A percentile compares a stretch with the other conserved stretches of the same genome.
Evolutionary conservation across 2,888 invertebrate species (phyloP).

Genomic region (Lasioglossum villosulum): DNA sequence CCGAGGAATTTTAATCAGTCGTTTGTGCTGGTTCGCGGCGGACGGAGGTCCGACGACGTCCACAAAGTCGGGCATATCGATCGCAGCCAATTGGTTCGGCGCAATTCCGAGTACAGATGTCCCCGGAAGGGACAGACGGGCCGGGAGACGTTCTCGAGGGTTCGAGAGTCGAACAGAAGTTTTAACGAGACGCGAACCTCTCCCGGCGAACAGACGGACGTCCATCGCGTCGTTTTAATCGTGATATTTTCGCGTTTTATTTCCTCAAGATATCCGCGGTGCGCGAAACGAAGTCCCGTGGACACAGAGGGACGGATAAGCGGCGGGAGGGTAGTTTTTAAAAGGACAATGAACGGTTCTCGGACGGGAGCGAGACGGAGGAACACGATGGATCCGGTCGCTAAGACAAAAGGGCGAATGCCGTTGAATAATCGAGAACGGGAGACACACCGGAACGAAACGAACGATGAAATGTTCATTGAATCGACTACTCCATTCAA

Average conservation of each 20-base stretch:
- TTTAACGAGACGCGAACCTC: constrained; percentile 3
- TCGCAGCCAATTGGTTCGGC: neutral
- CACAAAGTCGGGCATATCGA: neutral
- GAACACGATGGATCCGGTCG: constrained; percentile 13
- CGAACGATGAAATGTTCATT: constrained; percentile 54
- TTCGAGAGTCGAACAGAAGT: neutral
- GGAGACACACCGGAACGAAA: constrained; percentile 33
- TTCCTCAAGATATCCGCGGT: neutral
- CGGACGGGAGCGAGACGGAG: constrained; percentile 3
- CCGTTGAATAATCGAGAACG: constrained; percentile 44
- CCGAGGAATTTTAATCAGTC: neutral
- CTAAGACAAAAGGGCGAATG: constrained; percentile 38
- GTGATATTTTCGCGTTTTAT: neutral
- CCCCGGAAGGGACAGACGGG: neutral
- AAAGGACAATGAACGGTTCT: constrained; percentile 2
- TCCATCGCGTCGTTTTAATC: neutral
- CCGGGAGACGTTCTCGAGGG: neutral
- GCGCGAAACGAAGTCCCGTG: neutral
- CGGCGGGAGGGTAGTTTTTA: neutral
- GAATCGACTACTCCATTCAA: constrained; percentile 53
- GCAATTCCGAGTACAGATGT: neutral
- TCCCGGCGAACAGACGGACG: neutral
- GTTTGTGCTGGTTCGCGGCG: neutral
- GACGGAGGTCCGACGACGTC: neutral
- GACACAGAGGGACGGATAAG: neutral